Evolutionary conservation across 2,113 vertebrate species (phyloP).

Genomic region (Rhea pennata): DNA sequence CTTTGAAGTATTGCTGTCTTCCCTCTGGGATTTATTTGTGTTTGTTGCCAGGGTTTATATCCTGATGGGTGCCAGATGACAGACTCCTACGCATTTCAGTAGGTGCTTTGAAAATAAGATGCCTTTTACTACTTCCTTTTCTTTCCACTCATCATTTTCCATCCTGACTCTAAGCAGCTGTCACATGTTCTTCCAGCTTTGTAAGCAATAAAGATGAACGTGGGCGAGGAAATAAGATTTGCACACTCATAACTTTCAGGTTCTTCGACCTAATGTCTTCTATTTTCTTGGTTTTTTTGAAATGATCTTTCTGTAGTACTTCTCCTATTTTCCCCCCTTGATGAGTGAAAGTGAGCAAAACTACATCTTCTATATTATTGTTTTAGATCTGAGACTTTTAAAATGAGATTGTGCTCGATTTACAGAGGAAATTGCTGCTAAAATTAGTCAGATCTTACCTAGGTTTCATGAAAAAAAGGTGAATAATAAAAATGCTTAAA

Average conservation of each 20-base stretch:
- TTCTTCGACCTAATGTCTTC: neutral
- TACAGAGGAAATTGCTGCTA: neutral
- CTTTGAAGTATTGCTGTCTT: slow-evolving; percentile 49
- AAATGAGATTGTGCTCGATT: neutral
- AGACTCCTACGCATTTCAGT: neutral
- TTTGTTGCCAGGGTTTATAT: slow-evolving; percentile 32
- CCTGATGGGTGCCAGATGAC: slow-evolving; percentile 60
- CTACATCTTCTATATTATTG: neutral
- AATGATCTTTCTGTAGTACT: neutral
- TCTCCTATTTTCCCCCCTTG: neutral
- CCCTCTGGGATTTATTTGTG: slow-evolving; percentile 42
- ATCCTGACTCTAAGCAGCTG: slow-evolving; percentile 48
- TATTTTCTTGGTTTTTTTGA: neutral
- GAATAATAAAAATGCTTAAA: neutral
- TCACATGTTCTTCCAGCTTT: slow-evolving; percentile 31
- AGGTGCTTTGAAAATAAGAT: slow-evolving; percentile 54
- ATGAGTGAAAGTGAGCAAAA: neutral
- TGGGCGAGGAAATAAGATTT: slow-evolving; percentile 14
- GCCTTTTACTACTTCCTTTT: slow-evolving; percentile 48
- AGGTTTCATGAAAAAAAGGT: neutral
- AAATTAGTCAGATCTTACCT: neutral
- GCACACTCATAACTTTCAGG: slow-evolving; percentile 18
- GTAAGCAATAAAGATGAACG: slow-evolving; percentile 1
- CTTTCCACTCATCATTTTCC: slow-evolving; percentile 48
- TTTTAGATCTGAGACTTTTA: neutral